phyloP scores from a whole-genome alignment of 2,888 invertebrate species.

The Acheta domesticus region DNA sequence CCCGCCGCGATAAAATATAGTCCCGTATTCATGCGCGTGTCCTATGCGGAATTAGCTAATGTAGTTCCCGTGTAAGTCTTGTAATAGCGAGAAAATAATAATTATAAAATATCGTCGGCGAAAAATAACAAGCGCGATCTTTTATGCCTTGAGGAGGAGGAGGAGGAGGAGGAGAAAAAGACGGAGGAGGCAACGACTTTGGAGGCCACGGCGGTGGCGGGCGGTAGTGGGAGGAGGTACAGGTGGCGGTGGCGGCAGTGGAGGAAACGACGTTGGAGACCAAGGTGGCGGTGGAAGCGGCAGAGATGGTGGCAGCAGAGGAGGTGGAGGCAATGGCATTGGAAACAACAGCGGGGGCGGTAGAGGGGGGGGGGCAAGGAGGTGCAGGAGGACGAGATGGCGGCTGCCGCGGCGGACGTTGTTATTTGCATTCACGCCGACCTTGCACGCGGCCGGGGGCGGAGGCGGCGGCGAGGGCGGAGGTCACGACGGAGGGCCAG shows the following conservation, averaged over 20 bases:
- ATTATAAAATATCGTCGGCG: slow-evolving; percentile 4
- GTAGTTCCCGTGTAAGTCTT: slow-evolving; percentile 7
- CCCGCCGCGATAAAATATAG: neutral
- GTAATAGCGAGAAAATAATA: slow-evolving; percentile 10
- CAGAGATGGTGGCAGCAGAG: too few relatives aligned
- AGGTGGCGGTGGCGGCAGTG: neutral
- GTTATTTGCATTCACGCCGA: neutral
- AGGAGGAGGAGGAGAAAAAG: neutral
- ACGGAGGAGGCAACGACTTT: neutral
- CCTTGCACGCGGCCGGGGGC: neutral
- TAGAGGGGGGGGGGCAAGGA: neutral
- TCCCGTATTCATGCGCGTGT: slow-evolving; percentile 18
- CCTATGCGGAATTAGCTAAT: slow-evolving; percentile 1
- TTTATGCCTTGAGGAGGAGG: neutral
- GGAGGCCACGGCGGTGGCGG: neutral
- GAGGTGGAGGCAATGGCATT: neutral
- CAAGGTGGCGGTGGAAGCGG: neutral
- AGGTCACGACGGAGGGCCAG: neutral
- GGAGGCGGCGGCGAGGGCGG: neutral
- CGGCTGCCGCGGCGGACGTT: neutral
- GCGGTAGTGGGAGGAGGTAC: neutral
- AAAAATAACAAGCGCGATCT: neutral
- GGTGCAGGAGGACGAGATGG: neutral
- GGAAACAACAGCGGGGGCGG: neutral
- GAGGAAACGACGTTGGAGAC: neutral